Evolutionary conservation across 2,113 vertebrate species (phyloP).

Genomic region (Vulpes lagopus): DNA sequence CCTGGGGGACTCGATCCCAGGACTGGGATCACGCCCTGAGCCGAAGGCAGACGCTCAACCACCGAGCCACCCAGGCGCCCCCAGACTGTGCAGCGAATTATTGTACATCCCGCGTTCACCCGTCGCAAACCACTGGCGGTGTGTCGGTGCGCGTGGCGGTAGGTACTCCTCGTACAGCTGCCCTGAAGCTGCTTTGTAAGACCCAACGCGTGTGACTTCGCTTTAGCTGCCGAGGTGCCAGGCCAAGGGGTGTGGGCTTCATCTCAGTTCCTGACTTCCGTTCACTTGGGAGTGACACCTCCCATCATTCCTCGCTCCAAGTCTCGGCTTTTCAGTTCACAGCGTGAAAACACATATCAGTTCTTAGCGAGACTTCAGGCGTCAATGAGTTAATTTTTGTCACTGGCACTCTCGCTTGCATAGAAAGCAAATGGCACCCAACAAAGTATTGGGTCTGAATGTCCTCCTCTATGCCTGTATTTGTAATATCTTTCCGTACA

Average conservation of each 20-base stretch:
- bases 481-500: neutral
- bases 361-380: neutral
- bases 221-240: neutral
- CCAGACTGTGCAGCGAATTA: accelerated
- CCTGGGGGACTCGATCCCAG: too few relatives aligned
- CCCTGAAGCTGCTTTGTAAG: neutral
- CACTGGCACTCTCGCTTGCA: neutral
- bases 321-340: neutral
- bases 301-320: accelerated
- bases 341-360: neutral
- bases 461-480: accelerated
- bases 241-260: neutral
- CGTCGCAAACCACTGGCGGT: neutral
- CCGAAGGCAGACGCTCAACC: too few relatives aligned
- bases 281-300: neutral
- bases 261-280: neutral
- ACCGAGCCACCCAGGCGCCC: too few relatives aligned
- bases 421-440: neutral
- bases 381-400: neutral
- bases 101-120: accelerated
- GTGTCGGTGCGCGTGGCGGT: too few relatives aligned
- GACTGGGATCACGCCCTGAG: too few relatives aligned
- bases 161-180: neutral
- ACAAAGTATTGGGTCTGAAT: neutral
- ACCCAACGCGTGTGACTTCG: accelerated